phyloP scores from a whole-genome alignment of 2,888 invertebrate genomes.

The Tetramorium bicarinatum region DNA sequence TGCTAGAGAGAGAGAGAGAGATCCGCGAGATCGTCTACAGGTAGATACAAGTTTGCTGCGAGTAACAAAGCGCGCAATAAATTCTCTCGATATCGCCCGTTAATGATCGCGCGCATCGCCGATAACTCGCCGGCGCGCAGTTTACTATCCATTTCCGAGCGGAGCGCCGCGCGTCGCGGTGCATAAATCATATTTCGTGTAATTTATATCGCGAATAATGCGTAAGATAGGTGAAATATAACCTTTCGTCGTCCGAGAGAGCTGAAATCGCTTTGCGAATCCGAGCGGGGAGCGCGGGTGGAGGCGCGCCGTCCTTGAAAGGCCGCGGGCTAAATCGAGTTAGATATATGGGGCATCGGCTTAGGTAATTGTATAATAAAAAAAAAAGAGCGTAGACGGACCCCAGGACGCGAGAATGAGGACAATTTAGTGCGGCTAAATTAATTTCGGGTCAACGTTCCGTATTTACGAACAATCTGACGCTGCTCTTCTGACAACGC shows the following conservation, averaged over 20 bases:
- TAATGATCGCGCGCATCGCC: constrained; percentile 49
- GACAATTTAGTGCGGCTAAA: constrained; percentile 20
- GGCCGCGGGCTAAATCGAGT: not conserved
- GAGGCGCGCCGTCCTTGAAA: not conserved
- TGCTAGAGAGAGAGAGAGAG: not conserved
- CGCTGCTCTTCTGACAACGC: not conserved
- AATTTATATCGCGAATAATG: constrained; percentile 51
- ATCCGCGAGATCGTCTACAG: not conserved
- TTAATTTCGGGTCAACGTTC: constrained; percentile 23
- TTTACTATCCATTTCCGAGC: constrained; percentile 53
- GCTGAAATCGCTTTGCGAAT: constrained; percentile 8
- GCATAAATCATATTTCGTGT: constrained; percentile 51
- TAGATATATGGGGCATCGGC: not conserved
- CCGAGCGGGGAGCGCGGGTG: not conserved
- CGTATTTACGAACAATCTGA: constrained; percentile 41
- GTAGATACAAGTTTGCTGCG: constrained; percentile 15
- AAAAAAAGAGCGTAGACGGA: not conserved
- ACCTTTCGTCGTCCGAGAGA: constrained; percentile 22
- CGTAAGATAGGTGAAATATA: constrained; percentile 48
- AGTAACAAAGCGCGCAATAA: constrained; percentile 32
- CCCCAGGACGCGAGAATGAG: not conserved
- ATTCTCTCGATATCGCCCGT: constrained; percentile 50
- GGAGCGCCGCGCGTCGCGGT: constrained; percentile 38
- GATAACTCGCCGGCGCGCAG: constrained; percentile 42
- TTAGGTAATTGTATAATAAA: not conserved